Evolutionary conservation across 2,888 invertebrate species (phyloP).

Genomic region (Thelaira solivaga): DNA sequence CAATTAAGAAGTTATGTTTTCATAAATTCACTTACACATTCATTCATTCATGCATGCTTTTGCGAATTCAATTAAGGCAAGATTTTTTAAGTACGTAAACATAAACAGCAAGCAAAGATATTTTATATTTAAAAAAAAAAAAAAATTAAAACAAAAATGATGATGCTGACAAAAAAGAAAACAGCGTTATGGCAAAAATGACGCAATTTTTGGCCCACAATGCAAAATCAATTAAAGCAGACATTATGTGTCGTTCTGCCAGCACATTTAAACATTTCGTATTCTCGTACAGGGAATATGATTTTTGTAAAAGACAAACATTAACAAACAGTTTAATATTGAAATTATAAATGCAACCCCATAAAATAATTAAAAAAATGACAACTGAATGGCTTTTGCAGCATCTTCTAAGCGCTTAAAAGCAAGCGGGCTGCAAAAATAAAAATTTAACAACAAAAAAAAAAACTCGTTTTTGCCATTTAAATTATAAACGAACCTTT

Average conservation of each 20-base stretch:
- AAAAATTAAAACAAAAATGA: too few species aligned
- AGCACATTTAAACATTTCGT: not conserved
- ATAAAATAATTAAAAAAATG: slow-evolving; percentile 36
- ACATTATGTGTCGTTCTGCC: too few species aligned
- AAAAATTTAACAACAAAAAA: too few species aligned
- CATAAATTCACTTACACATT: slow-evolving; percentile 9
- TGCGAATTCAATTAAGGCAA: slow-evolving; percentile 53
- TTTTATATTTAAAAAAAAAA: not conserved
- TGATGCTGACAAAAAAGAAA: not conserved
- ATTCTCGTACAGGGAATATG: too few species aligned
- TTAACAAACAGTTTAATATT: not conserved
- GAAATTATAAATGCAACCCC: slow-evolving; percentile 9
- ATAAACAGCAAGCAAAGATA: not conserved
- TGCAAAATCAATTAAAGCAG: slow-evolving; percentile 57
- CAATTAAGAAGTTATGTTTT: slow-evolving; percentile 21
- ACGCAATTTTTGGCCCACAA: slow-evolving; percentile 56
- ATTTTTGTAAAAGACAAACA: not conserved
- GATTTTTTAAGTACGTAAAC: slow-evolving; percentile 32
- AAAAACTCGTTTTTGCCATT: not conserved
- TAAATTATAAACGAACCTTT: not conserved
- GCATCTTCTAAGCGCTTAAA: not conserved
- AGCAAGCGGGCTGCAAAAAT: not conserved
- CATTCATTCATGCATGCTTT: slow-evolving; percentile 10
- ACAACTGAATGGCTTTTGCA: slow-evolving; percentile 16
- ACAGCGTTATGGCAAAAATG: slow-evolving; percentile 26